Conservation (phyloP, 2,888 invertebrate genomes). For the Eutolmus rufibarbis region DNA sequence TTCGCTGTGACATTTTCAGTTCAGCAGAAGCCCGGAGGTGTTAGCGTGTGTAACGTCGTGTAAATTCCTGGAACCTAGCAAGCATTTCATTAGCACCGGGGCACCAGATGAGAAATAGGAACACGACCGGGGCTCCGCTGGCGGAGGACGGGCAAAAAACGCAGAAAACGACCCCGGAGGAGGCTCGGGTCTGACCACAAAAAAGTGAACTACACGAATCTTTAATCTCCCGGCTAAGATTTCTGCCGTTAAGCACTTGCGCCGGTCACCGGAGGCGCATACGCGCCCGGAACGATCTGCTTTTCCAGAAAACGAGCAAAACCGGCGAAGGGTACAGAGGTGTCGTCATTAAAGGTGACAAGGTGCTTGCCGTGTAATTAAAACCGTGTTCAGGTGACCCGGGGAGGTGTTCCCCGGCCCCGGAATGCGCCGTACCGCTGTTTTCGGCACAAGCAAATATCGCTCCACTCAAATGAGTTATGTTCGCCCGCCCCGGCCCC, state of each 20-base stretch:
- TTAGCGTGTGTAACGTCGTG: constrained; percentile 47
- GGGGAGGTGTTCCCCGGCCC: constrained; percentile 1
- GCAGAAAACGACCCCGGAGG: background rate
- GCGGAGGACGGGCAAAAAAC: background rate
- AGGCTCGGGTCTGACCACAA: background rate
- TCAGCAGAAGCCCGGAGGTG: constrained; percentile 39
- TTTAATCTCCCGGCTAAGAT: constrained; percentile 45
- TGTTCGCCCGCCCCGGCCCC: background rate
- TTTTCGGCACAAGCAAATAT: constrained; percentile 45
- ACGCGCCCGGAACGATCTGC: background rate
- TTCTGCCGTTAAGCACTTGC: constrained; percentile 44
- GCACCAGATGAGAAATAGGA: constrained; percentile 41
- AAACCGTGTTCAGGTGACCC: constrained; percentile 44
- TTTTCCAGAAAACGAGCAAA: constrained; percentile 10
- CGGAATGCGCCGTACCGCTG: constrained; percentile 32
- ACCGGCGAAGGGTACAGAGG: constrained; percentile 17
- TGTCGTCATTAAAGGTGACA: constrained; percentile 48
- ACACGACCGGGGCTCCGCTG: background rate
- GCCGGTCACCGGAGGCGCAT: background rate
- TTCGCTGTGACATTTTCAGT: constrained; percentile 6
- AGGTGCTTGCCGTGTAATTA: constrained; percentile 48
- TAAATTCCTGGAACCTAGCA: constrained; percentile 46
- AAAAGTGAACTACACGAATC: constrained; percentile 46
- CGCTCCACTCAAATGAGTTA: constrained; percentile 2
- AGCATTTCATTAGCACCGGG: constrained; percentile 46